Conservation (phyloP, 2,888 invertebrate species). For the Latheticus oryzae region DNA sequence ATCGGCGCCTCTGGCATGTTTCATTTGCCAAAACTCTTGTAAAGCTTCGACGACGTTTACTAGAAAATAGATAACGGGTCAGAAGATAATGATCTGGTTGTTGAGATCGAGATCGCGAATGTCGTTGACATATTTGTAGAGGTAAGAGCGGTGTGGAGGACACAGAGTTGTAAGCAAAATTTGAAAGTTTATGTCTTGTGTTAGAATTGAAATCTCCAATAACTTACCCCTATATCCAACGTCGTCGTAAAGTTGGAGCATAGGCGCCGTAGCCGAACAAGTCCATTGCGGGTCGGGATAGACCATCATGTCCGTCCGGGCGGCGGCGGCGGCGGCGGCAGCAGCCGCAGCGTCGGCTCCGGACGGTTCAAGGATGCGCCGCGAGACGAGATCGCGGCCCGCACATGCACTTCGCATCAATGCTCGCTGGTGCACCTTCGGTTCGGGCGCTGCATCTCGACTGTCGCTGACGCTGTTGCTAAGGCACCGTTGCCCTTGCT, state of each 20-base stretch:
- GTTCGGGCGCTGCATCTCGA: conserved; percentile 52
- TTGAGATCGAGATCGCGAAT: conserved; percentile 41
- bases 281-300: conserved; percentile 74
- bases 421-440: conserved; percentile 51
- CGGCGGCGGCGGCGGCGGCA: conserved; percentile 55
- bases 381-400: conserved; percentile 61
- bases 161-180: conserved; percentile 54
- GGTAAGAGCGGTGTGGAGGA: conserved; percentile 40
- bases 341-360: conserved; percentile 56
- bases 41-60: conserved; percentile 96
- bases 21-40: conserved; percentile 98
- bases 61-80: conserved; percentile 61
- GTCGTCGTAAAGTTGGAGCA: conserved; percentile 75
- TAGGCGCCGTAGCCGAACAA: conserved; percentile 68
- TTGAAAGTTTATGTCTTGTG: conserved; percentile 60
- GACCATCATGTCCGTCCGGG: conserved; percentile 67
- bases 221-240: conserved; percentile 73
- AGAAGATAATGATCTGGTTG: conserved; percentile 31
- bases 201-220: too few relatives aligned
- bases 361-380: conserved; percentile 60
- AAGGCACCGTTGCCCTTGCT: conserved; percentile 49
- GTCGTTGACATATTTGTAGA: conserved; percentile 45
- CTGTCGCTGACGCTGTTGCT: conserved; percentile 52
- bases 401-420: conserved; percentile 64
- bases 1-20: conserved; percentile 87